A percentile compares a stretch with the other conserved stretches of the same genome.
Conservation (phyloP, 2,797 vertebrate species). For the Takifugu rubripes region DNA sequence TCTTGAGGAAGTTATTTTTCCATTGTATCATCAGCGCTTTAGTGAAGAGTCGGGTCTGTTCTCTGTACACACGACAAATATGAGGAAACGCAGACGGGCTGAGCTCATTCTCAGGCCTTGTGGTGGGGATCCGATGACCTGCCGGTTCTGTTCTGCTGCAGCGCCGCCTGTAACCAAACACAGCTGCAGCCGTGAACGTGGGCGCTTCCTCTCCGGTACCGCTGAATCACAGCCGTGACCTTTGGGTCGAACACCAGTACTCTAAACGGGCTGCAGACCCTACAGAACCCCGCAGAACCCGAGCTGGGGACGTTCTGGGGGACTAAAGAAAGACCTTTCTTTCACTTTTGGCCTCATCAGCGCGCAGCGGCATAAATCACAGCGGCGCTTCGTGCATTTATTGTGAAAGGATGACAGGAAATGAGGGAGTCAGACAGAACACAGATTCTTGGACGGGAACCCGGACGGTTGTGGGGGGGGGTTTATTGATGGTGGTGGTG, state of each 20-base stretch:
- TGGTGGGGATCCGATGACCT: too few species aligned
- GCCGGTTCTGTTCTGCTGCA: conserved; percentile 20
- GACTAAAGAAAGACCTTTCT: too few species aligned
- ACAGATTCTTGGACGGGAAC: not conserved
- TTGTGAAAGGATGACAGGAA: not conserved
- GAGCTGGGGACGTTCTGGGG: too few species aligned
- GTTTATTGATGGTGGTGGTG: too few species aligned
- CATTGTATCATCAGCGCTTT: not conserved
- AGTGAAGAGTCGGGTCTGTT: not conserved
- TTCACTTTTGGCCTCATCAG: too few species aligned
- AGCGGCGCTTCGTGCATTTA: too few species aligned
- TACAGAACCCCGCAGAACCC: too few species aligned
- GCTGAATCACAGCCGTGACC: conserved; percentile 15
- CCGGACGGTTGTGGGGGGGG: not conserved
- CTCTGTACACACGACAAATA: conserved; percentile 2
- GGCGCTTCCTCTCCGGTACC: conserved; percentile 21
- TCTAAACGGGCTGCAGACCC: too few species aligned
- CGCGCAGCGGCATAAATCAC: too few species aligned
- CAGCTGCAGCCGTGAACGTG: conserved; percentile 7
- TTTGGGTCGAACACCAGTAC: too few species aligned
- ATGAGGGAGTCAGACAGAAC: not conserved
- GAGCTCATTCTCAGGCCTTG: too few species aligned
- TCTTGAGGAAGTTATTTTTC: conserved; percentile 4
- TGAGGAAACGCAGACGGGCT: too few species aligned
- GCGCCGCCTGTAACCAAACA: conserved; percentile 35